Conservation (phyloP, 2,888 invertebrate genomes). For the Synergus itoensis region DNA sequence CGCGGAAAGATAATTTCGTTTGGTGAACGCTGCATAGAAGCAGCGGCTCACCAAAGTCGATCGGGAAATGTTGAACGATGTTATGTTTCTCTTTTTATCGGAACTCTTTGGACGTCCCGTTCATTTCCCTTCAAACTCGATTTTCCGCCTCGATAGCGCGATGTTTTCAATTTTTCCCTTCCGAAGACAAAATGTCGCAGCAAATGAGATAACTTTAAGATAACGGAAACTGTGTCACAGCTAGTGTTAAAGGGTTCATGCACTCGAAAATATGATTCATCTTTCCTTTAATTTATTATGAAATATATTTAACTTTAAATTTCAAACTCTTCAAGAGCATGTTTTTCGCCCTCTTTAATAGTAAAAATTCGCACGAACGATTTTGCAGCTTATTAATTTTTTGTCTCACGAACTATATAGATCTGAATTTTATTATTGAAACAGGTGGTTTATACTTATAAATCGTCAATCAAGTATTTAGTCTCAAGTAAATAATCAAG, state of each 20-base stretch:
- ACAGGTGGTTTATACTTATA: background rate
- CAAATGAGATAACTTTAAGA: background rate
- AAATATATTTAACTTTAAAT: too few species aligned
- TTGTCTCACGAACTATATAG: too few species aligned
- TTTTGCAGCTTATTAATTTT: too few species aligned
- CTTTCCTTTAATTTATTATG: too few species aligned
- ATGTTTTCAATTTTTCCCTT: conserved; percentile 28
- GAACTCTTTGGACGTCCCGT: conserved; percentile 24
- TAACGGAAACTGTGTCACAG: background rate
- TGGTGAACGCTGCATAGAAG: conserved; percentile 38
- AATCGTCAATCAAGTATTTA: background rate
- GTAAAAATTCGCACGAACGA: too few species aligned
- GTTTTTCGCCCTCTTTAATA: too few species aligned
- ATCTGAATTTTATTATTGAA: too few species aligned
- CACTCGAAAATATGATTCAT: background rate
- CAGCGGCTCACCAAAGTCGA: conserved; percentile 36
- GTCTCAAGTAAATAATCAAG: conserved; percentile 5
- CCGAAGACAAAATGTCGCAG: background rate
- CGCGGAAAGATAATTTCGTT: conserved; percentile 60
- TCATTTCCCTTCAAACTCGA: conserved; percentile 31
- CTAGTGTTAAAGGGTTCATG: background rate
- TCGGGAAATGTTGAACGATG: conserved; percentile 39
- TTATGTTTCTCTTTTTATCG: conserved; percentile 18
- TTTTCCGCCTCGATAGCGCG: conserved; percentile 26
- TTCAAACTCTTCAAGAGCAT: too few species aligned